Percentiles rank a stretch among this genome's conserved stretches.
Evolutionary conservation across 1,140 invertebrate species (phyloP).

Genomic region (Ceratina japonica): DNA sequence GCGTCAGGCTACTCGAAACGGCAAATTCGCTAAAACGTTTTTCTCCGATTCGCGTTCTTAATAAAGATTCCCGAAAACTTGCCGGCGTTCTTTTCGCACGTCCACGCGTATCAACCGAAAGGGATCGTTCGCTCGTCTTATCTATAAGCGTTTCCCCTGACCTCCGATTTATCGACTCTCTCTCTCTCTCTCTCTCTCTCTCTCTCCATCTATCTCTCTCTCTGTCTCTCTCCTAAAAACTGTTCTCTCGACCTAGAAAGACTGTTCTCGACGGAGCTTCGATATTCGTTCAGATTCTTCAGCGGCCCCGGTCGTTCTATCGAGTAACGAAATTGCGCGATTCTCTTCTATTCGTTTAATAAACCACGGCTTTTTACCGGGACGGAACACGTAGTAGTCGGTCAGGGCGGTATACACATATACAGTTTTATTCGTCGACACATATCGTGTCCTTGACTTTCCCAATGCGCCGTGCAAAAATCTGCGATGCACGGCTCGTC

Average conservation of each 20-base stretch:
- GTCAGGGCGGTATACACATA: no score
- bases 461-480: no score
- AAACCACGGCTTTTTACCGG: no score
- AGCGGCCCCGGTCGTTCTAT: background rate
- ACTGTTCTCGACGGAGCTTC: conserved; percentile 3
- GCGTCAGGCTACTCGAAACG: background rate
- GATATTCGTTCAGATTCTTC: conserved; percentile 6
- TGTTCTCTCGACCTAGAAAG: conserved; percentile 16
- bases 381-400: no score
- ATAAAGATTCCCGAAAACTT: no score
- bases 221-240: background rate
- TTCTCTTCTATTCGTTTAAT: background rate
- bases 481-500: no score
- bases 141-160: background rate
- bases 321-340: background rate
- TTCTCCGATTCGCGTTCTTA: background rate
- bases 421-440: background rate
- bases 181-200: conserved; percentile 9
- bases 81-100: no score
- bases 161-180: conserved; percentile 8
- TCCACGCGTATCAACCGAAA: background rate
- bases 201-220: background rate
- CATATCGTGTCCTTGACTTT: no score
- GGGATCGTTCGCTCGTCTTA: background rate
- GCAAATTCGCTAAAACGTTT: background rate